These are phyloP conservation scores for Irena cyanogastra DNA, from an alignment of 2,113 vertebrate genomes.

Conservation along the genomic window DNA sequence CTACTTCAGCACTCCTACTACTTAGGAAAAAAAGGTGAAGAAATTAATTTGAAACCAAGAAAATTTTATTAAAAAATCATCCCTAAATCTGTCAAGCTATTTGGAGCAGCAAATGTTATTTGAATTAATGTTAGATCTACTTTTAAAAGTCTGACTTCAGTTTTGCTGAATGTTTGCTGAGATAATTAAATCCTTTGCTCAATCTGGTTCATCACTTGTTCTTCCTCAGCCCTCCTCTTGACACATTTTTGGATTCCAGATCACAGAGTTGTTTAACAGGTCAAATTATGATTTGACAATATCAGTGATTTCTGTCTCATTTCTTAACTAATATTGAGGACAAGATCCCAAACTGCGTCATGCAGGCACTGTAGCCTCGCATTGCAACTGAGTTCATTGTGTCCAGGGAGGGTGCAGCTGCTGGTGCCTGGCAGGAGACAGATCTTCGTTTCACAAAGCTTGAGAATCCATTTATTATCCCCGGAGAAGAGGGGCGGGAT, in stretches of 20 bases:
- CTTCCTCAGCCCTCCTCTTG: neutral
- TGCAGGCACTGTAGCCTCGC: no score
- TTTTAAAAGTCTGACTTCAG: neutral
- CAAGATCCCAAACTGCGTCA: neutral
- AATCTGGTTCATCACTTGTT: neutral
- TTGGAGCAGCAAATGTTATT: neutral
- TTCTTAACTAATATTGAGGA: neutral
- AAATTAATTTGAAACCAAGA: neutral
- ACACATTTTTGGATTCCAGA: neutral
- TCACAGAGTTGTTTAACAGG: neutral
- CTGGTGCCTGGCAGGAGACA: no score
- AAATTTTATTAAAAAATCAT: neutral
- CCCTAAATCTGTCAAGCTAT: neutral
- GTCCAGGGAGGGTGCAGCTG: no score
- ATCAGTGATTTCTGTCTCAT: neutral
- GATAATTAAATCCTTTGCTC: neutral
- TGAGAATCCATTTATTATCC: no score
- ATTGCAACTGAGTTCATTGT: no score
- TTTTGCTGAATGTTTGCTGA: neutral
- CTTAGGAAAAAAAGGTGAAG: neutral
- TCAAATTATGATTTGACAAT: neutral
- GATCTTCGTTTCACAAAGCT: no score
- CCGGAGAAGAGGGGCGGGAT: no score
- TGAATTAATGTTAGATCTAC: neutral
- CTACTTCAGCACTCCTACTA: neutral